Evolutionary conservation across 2,113 vertebrate genomes (phyloP).

Genomic region (Silurus asotus): DNA sequence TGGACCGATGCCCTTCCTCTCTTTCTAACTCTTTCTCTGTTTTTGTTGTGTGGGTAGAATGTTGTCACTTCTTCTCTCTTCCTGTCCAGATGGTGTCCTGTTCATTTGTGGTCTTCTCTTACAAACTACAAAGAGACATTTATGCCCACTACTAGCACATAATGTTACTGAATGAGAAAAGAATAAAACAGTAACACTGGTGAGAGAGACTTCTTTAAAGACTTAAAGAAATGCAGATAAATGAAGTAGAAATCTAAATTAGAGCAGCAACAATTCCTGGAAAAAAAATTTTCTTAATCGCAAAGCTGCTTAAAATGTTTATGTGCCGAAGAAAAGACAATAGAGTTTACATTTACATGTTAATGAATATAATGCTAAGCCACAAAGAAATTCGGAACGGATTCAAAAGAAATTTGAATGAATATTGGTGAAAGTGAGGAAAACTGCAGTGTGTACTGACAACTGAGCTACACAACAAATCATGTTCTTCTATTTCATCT

Average conservation of each 20-base stretch:
- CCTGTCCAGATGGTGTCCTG: conserved; percentile 69
- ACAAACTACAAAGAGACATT: conserved; percentile 26
- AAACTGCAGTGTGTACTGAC: not conserved
- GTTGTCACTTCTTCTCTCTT: conserved; percentile 46
- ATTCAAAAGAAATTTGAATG: no score
- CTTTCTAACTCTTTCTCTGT: conserved; percentile 46
- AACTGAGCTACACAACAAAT: not conserved
- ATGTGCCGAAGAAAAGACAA: not conserved
- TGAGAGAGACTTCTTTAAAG: not conserved
- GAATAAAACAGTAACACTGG: not conserved
- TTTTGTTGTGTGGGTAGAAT: conserved; percentile 28
- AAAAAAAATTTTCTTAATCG: not conserved
- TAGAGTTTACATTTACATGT: not conserved
- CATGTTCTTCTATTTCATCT: not conserved
- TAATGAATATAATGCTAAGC: not conserved
- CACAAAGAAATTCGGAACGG: not conserved
- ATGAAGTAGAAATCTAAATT: no score
- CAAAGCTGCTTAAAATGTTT: not conserved
- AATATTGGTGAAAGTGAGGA: not conserved
- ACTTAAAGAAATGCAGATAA: not conserved
- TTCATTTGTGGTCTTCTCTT: conserved; percentile 45
- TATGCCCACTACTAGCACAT: not conserved
- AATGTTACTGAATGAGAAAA: not conserved
- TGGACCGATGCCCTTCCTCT: conserved; percentile 22
- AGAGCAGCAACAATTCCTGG: not conserved